Evolutionary conservation across 2,797 vertebrate genomes (phyloP).

Genomic region (Poeciliopsis turneri): DNA sequence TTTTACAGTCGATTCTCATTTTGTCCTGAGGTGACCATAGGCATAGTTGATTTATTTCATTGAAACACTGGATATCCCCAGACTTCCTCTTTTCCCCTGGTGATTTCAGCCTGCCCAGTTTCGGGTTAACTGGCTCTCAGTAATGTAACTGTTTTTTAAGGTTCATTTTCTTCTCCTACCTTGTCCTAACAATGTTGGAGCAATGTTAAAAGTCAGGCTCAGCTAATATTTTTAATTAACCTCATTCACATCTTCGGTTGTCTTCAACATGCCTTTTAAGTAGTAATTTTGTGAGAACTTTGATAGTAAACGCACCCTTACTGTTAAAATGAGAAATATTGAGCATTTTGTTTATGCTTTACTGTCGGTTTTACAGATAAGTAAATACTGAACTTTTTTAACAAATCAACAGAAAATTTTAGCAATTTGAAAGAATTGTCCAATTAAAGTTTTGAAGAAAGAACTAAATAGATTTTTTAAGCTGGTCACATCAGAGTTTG

Average conservation of each 20-base stretch:
- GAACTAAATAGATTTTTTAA: not conserved
- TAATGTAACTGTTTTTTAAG: not conserved
- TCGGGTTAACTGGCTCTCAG: not conserved
- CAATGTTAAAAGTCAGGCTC: not conserved
- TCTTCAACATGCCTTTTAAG: not conserved
- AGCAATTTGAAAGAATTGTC: not conserved
- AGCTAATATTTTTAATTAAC: not conserved
- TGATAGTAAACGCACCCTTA: not conserved
- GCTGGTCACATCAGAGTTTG: not conserved
- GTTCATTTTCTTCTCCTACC: not conserved
- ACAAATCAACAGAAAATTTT: not conserved
- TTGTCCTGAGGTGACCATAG: not conserved
- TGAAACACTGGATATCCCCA: not conserved
- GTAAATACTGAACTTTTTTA: not conserved
- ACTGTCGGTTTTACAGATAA: not conserved
- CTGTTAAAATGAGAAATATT: not conserved
- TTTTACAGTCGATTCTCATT: constrained; percentile 8
- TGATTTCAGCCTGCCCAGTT: not conserved
- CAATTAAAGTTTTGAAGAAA: not conserved
- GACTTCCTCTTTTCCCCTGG: not conserved
- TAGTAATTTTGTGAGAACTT: not conserved
- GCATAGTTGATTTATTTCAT: not conserved
- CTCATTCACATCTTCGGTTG: not conserved
- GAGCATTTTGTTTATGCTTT: not conserved
- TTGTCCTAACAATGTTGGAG: not conserved